A percentile compares a stretch with the other conserved stretches of the same genome.
Conservation (phyloP, 2,888 invertebrate species). For the Pandemis corylana region DNA sequence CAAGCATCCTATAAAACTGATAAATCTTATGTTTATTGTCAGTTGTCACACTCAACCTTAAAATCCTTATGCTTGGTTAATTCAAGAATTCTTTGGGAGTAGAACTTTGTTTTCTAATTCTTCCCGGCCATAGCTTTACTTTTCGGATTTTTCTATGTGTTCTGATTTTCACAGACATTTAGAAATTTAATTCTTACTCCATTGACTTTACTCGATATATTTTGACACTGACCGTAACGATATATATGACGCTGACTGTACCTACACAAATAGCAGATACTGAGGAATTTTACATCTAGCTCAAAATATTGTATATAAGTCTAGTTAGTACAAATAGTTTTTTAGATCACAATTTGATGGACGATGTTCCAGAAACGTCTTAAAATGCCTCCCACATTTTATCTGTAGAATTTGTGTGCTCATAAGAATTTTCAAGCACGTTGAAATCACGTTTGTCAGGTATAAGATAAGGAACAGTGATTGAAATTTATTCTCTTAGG, state of each 20-base stretch:
- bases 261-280: not conserved
- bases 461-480: not conserved
- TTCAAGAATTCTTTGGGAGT: not conserved
- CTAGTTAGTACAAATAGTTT: not conserved
- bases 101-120: no score
- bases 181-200: no score
- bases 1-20: not conserved
- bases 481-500: slow-evolving; percentile 8
- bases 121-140: no score
- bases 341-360: not conserved
- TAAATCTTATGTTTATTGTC: not conserved
- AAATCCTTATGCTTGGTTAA: not conserved
- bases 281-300: not conserved
- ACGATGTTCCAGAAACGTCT: not conserved
- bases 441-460: not conserved
- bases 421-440: not conserved
- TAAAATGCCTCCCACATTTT: not conserved
- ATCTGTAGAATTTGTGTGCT: not conserved
- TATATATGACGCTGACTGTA: not conserved
- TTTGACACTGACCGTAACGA: no score
- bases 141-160: no score
- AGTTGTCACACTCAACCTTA: not conserved
- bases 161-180: no score
- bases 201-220: no score
- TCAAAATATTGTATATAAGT: not conserved